Conservation (phyloP, 2,113 vertebrate species). For the Clarias gariepinus region DNA sequence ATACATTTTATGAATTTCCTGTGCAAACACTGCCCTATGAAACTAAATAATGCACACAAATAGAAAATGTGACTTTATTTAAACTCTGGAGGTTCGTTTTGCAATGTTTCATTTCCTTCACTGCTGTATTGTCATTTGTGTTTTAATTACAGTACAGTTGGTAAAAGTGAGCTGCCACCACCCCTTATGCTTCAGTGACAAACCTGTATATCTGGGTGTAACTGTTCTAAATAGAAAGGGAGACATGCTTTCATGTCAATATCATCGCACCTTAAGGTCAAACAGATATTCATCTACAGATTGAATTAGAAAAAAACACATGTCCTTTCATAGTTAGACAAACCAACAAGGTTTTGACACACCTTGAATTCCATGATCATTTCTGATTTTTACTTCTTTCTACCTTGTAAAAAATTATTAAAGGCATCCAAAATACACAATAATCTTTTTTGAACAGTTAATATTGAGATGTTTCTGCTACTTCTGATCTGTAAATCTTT, state of each 20-base stretch:
- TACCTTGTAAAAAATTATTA: too few relatives aligned
- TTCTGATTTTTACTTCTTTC: too few relatives aligned
- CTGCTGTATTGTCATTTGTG: background rate
- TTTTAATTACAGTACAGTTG: background rate
- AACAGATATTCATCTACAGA: background rate
- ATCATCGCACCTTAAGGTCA: background rate
- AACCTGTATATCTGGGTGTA: background rate
- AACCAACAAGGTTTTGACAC: too few relatives aligned
- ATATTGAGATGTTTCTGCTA: too few relatives aligned
- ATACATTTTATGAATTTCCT: background rate
- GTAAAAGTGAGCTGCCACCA: background rate
- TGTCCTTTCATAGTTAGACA: too few relatives aligned
- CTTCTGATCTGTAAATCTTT: too few relatives aligned
- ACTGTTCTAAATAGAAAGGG: background rate
- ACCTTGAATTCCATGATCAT: too few relatives aligned
- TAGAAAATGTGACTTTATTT: background rate
- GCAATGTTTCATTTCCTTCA: background rate
- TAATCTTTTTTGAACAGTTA: too few relatives aligned
- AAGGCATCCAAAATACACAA: too few relatives aligned
- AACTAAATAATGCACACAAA: background rate
- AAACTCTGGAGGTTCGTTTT: background rate
- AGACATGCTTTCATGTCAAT: background rate
- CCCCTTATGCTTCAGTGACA: background rate
- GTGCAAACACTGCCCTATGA: background rate
- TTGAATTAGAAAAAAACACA: too few relatives aligned